phyloP scores from a whole-genome alignment of 2,888 invertebrate genomes.

The Tryphoninae sp. region DNA sequence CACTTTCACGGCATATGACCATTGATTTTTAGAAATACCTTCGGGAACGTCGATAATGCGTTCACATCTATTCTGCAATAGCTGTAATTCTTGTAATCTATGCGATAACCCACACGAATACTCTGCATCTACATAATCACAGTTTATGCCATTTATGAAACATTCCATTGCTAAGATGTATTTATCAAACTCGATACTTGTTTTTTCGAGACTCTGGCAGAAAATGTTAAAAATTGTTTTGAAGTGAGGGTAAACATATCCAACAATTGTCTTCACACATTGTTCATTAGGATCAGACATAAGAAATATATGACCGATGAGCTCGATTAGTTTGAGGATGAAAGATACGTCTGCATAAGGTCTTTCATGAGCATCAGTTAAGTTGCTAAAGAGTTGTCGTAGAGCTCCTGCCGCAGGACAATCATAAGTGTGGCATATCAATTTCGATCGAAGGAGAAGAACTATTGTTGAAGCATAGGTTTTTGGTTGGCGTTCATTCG shows the following conservation, averaged over 20 bases:
- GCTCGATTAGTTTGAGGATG: constrained; percentile 65
- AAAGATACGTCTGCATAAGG: constrained; percentile 70
- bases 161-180: constrained; percentile 23
- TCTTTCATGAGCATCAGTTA: constrained; percentile 69
- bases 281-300: too few relatives aligned
- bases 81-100: constrained; percentile 3
- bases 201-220: constrained; percentile 57
- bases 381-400: constrained; percentile 63
- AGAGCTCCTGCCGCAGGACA: constrained; percentile 63
- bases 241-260: background rate
- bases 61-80: constrained; percentile 40
- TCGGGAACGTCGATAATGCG: constrained; percentile 27
- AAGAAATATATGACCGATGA: constrained; percentile 62
- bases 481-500: constrained; percentile 25
- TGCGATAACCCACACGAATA: background rate
- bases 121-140: background rate
- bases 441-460: constrained; percentile 69
- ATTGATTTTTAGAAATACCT: constrained; percentile 14
- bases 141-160: background rate
- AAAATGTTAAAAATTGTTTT: background rate
- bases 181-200: constrained; percentile 55
- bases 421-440: constrained; percentile 63
- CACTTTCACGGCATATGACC: constrained; percentile 43
- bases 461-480: constrained; percentile 70
- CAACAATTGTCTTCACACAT: background rate